Evolutionary conservation across 1,140 invertebrate genomes (phyloP), one percentile per base, ranked within the genome.

Genomic region (Drosophila setifemur): DNA sequence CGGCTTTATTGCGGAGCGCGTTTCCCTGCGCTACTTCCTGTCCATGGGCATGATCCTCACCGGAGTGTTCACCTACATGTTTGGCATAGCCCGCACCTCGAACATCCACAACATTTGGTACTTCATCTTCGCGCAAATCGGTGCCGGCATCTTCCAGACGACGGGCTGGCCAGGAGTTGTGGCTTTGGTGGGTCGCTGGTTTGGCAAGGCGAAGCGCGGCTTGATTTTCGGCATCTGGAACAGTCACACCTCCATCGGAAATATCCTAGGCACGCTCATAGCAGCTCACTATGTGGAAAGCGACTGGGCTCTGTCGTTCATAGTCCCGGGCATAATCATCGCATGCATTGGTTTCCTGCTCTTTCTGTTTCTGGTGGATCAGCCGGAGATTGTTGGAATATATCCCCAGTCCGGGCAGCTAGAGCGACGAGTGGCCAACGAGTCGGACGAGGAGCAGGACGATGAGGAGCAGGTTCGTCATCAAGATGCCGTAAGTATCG

Each of bases 191-290:
- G 96, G 96, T 7, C 97, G 98, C 87, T 99, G 98, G 98, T 98
- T 97, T 92, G 97, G 97, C 1, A 97, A 96, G 91, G 93, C 94
- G 12, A 97, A 97, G 90, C 92, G 94, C 90, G 98, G 98, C 14
- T 91, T 99, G 4, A 97, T 99, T 67, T 98, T 99, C 91, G 98
- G 98, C 8, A 93, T 99, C 8, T 99, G 93, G 98, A 99, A 99
- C 91, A 98, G 97, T 1, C 98, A 99, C 76, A 98, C 98, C 0
- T 98, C 97, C 0, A 92, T 99, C 7, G 98, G 98, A 21, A 99
- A 99, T 90, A 98, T 99, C 87, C 88, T 98, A 40, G 98, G 96
- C 28, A 93, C 94, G 0, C 66, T 97, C 3, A 95, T 99, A 52
- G 96, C 97, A 5, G 96, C 95, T 0, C 87, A 93, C 29, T 98